phyloP scores from a whole-genome alignment of 2,113 vertebrate genomes.

The Mus musculus region GRCm39 chr2:165937501-165938000 shows the following conservation, averaged over 20 bases:
- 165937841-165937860: background rate
- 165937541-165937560: rapidly evolving
- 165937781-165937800: rapidly evolving
- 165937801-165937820: rapidly evolving
- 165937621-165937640: rapidly evolving
- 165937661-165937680: background rate
- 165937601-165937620: rapidly evolving
- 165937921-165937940: background rate
- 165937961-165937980: rapidly evolving
- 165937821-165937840: rapidly evolving
- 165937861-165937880: background rate
- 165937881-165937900: too few relatives aligned
- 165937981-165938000: rapidly evolving
- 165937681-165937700: rapidly evolving
- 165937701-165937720: background rate
- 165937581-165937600: rapidly evolving
- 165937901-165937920: background rate
- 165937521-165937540: background rate
- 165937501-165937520: background rate
- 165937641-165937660: background rate
- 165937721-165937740: rapidly evolving
- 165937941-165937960: background rate
- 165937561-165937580: rapidly evolving
- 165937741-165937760: background rate
- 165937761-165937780: too few relatives aligned